These are phyloP conservation scores for Saccostrea glomerata DNA, from an alignment of 1,140 invertebrate genomes.

Conservation along the genomic window DNA sequence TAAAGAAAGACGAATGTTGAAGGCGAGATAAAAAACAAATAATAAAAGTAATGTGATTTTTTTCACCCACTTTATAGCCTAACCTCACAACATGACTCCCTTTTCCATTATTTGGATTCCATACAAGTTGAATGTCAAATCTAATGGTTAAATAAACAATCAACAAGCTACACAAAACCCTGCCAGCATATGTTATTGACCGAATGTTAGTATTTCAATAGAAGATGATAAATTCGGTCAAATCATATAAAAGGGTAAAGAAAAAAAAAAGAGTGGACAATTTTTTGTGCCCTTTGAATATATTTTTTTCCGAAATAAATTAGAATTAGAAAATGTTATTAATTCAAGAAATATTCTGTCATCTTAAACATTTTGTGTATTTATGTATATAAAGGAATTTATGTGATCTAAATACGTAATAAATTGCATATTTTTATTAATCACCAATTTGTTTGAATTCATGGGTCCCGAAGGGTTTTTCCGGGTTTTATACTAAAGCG, in stretches of 20 bases:
- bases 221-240: background rate
- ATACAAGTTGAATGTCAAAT: background rate
- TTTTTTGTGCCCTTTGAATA: background rate
- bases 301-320: background rate
- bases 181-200: background rate
- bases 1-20: background rate
- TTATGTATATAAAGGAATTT: no score
- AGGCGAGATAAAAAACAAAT: background rate
- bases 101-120: background rate
- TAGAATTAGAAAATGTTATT: background rate
- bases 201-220: background rate
- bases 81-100: background rate
- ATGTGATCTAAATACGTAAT: no score
- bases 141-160: constrained; percentile 10
- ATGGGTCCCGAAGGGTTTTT: no score
- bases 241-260: background rate
- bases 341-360: background rate
- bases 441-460: no score
- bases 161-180: background rate
- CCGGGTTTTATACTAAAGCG: no score
- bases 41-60: background rate
- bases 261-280: background rate
- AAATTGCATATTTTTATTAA: no score
- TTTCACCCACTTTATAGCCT: constrained; percentile 16
- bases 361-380: background rate